phyloP scores from a whole-genome alignment of 1,140 invertebrate genomes.

The Spodoptera frugiperda region DNA sequence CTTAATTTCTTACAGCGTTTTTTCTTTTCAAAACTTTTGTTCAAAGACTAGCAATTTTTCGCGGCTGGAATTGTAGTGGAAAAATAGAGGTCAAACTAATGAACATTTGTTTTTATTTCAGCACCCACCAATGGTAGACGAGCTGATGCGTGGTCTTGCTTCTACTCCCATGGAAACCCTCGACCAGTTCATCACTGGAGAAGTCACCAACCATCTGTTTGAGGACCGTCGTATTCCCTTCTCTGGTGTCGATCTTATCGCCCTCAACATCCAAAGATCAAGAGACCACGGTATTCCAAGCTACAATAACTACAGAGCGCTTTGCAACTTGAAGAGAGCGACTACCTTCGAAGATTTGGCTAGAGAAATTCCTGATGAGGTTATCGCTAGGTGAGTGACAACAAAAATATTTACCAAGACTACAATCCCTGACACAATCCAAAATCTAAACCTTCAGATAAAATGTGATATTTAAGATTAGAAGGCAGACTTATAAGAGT shows the following conservation, averaged over 20 bases:
- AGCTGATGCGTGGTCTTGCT: constrained; percentile 94
- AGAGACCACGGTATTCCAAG: constrained; percentile 94
- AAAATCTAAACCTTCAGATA: too few species aligned
- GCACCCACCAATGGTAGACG: constrained; percentile 93
- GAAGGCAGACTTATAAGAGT: too few species aligned
- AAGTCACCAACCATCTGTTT: constrained; percentile 97
- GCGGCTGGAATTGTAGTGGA: too few species aligned
- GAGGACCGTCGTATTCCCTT: constrained; percentile 94
- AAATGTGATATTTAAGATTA: too few species aligned
- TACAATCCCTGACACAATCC: too few species aligned
- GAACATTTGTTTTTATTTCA: constrained; percentile 53
- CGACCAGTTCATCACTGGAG: constrained; percentile 97
- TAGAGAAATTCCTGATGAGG: constrained; percentile 93
- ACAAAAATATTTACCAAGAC: neutral
- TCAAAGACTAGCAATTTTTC: too few species aligned
- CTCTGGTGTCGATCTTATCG: constrained; percentile 94
- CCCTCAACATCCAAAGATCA: constrained; percentile 93
- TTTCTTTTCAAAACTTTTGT: too few species aligned
- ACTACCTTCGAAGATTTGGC: constrained; percentile 92
- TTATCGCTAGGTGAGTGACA: constrained; percentile 88
- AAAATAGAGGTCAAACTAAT: neutral
- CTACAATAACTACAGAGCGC: constrained; percentile 95
- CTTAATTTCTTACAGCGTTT: too few species aligned
- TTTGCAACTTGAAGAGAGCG: constrained; percentile 94
- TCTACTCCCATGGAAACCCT: constrained; percentile 96